Evolutionary conservation across 2,113 vertebrate species (phyloP), one percentile per base, ranked within the genome.

Genomic region (Oreochromis niloticus): DNA sequence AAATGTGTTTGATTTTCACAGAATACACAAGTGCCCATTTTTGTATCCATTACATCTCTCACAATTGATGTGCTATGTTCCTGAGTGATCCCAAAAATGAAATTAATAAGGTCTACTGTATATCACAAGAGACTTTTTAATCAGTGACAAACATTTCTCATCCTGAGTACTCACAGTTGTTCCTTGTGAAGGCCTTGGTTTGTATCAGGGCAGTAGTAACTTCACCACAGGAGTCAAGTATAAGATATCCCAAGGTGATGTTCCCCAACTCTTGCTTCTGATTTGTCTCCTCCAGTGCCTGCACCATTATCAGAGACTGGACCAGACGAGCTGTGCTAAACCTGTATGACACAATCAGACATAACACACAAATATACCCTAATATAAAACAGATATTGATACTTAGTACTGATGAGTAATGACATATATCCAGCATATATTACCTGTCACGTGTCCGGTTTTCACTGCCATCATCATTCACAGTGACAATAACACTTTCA

Each of bases 221-320:
- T 27, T 93, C 83, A 22, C 80, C 39, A 27, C 93, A 94, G 36
- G 95, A 88, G 56, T 93, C 92, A 36, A 86, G 39, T 61, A 93
- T 89, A 24, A 19, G 66, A 84, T 94, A 94, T 46, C 93, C 93
- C 56, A 95, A 82, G 24, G 55, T 93, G 30, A 93, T 85, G 41
- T 89, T 91, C 7, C 87, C 88, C 46, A 95, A 61, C 27, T 90
- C 61, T 6, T 71, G 30, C 2, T 52, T 92, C 41, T 75, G 68
- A 59, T 95, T 94, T 27, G 92, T 66, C 11, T 78, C 50, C 68
- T 95, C 88, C 27, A 94, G 90, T 3, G 85, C 80, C 12, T 91
- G 57, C 50, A 92, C 89, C 88, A 93, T 88, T 11, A 91, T 84
- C 14, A 94, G 80, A 52, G 85, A 86, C 54, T 85, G 55, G 50